A percentile compares a stretch with the other conserved stretches of the same genome.
phyloP scores from a whole-genome alignment of 2,888 invertebrate species.

The Zonitis immaculata region DNA sequence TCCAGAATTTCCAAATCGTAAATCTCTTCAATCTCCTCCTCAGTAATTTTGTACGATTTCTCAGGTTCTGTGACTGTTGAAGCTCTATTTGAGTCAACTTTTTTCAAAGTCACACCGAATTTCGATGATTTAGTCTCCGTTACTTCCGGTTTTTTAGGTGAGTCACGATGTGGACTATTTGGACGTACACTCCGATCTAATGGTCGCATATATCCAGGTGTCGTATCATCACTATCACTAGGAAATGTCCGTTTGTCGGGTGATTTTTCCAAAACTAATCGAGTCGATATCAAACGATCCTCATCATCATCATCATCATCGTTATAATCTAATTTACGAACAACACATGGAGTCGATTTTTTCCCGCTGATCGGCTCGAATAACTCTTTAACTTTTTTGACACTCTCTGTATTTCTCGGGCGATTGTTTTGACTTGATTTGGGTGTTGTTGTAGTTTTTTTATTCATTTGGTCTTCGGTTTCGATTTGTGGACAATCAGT shows the following conservation, averaged over 20 bases:
- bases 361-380: constrained; percentile 58
- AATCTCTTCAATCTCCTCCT: constrained; percentile 66
- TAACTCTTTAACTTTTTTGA: constrained; percentile 64
- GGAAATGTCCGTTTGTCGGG: constrained; percentile 16
- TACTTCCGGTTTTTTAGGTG: constrained; percentile 23
- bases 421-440: constrained; percentile 38
- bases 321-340: constrained; percentile 13
- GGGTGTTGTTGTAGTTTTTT: constrained; percentile 7
- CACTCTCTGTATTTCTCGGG: constrained; percentile 59
- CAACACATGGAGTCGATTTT: constrained; percentile 17
- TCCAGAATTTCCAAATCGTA: constrained; percentile 67
- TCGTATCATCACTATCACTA: constrained; percentile 9
- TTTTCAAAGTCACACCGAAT: constrained; percentile 64
- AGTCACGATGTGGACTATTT: constrained; percentile 29
- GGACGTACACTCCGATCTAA: constrained; percentile 20
- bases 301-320: constrained; percentile 22
- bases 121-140: constrained; percentile 48
- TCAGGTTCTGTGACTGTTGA: constrained; percentile 48
- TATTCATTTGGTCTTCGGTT: constrained; percentile 25
- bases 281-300: constrained; percentile 26
- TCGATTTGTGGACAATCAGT: constrained; percentile 32
- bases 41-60: constrained; percentile 41
- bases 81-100: constrained; percentile 54
- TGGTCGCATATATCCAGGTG: constrained; percentile 21
- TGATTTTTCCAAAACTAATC: constrained; percentile 24